Evolutionary conservation across 2,113 vertebrate genomes (phyloP).

Genomic region (Callipepla squamata): DNA sequence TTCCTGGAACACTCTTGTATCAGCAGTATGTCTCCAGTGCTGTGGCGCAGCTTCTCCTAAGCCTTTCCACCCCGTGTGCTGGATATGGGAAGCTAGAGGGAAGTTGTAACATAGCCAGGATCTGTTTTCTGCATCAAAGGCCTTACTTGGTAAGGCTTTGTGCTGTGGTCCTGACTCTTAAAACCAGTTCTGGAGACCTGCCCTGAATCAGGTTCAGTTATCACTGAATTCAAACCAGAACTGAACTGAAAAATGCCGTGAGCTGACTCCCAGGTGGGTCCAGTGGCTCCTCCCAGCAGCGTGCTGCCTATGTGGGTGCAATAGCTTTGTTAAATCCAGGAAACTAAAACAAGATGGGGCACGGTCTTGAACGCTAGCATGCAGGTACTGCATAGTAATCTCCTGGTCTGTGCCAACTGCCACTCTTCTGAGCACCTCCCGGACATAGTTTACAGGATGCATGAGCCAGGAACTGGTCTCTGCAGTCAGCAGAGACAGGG

Average conservation of each 20-base stretch:
- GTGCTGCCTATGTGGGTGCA: neutral
- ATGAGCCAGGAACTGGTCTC: neutral
- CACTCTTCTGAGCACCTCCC: neutral
- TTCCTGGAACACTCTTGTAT: neutral
- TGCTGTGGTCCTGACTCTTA: neutral
- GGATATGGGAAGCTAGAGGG: neutral
- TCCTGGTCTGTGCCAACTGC: neutral
- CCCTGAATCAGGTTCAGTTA: neutral
- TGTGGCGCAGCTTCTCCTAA: neutral
- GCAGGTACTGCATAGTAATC: neutral
- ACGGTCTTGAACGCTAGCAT: neutral
- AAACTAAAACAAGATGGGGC: neutral
- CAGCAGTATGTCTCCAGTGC: neutral
- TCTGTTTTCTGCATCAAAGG: neutral
- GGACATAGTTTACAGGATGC: neutral
- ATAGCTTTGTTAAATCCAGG: neutral
- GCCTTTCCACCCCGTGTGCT: neutral
- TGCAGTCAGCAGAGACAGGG: accelerated
- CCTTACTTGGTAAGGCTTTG: neutral
- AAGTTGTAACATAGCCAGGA: neutral
- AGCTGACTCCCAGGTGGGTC: neutral
- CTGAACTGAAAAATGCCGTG: neutral
- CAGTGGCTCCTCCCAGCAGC: neutral
- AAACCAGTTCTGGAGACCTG: neutral
- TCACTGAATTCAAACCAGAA: neutral